Base-by-base conservation (phyloP, 2,888 invertebrate genomes). In the Lasioglossum villosulum region DNA sequence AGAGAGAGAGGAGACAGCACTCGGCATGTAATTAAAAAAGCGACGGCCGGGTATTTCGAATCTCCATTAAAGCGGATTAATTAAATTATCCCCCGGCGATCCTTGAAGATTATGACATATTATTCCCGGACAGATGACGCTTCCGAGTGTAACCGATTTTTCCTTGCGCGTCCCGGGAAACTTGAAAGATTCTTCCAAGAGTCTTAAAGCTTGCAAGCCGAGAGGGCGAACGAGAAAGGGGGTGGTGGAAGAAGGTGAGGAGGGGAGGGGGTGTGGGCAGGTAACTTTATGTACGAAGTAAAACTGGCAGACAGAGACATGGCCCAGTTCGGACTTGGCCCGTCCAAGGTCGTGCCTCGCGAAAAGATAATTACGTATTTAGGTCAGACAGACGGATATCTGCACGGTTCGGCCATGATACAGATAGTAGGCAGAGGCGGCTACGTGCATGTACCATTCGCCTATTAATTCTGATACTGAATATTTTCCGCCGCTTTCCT, bases 361-460 rank as follows among this genome's bases (percentile, higher is more conserved):
- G 93, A 92, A 93, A 92, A 93, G 92, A 93, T 93, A 93, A 93
- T 93, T 93, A 93, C 92, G 92, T 92, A 94, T 93, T 93, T 94
- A 87, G 93, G 93, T 94, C 93, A 88, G 82, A 90, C 92, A 91
- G 92, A 86, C 86, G 85, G 83, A 87, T 88, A 86, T 90, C 90
- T 86, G 86, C 82, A 82, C 85, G 74, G 81, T 79, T 86, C 82
- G 84, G 80, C 86, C 86, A 79, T 83, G 89, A 87, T 90, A 84
- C 81, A 77, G 82, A 83, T 86, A 82, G 86, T 80, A 82, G 85
- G 66, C 73, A 80, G 88, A 77, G 59, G 34, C 39, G 52, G 71
- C 70, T 66, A 39, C 56, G 68, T 77, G 80, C 73, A 78, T 82
- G 63, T 75, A 84, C 48, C 74, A 75, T 83, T 83, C 83, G 76